Evolutionary conservation across 64 coral and sea anemone genomes (phyloP), one percentile per base, ranked within the genome.

Genomic region (Trachythela sp.): DNA sequence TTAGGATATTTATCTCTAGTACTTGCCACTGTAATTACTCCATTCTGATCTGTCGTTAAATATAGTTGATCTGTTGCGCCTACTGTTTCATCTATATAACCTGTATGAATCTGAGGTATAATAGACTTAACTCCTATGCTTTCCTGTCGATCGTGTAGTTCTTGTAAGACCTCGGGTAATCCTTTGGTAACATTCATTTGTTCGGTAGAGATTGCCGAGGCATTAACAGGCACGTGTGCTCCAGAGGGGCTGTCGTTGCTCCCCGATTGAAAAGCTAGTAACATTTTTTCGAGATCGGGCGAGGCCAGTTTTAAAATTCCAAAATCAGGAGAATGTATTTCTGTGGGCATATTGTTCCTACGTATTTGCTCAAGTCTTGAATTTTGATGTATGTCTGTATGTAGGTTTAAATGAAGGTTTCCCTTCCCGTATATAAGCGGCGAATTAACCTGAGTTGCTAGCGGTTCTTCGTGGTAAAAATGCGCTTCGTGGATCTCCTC

Each of bases 391-490:
- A 80, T 18, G 33, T 20, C 75, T 29, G 75, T 80, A 37, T 80
- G 75, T 39, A 80, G 34, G 33, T 80, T 80, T 18, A 80, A 35
- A 22, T 80, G 75, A 14, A 80, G 20, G 33, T 8, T 29, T 15
- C 37, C 75, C 30, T 80, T 80, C 20, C 35, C 75, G 37, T 37
- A 80, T 35, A 37, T 35, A 39, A 80, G 75, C 30, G 75, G 75
- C 33, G 75, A 80, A 22, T 13, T 80, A 15, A 80, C 75, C 35
- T 80, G 75, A 29, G 75, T 80, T 38, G 75, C 27, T 38, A 80
- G 30, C 35, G 75, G 31, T 37, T 80, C 75, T 39, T 80, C 75
- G 37, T 80, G 75, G 35, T 80, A 80, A 35, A 80, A 80, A 80
- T 36, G 31, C 30, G 75, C 30, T 22, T 80, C 75, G 20, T 80